Percentiles rank a stretch among this genome's conserved stretches.
phyloP scores from a whole-genome alignment of 2,888 invertebrate species.

The Hemicrepidius hirtus region DNA sequence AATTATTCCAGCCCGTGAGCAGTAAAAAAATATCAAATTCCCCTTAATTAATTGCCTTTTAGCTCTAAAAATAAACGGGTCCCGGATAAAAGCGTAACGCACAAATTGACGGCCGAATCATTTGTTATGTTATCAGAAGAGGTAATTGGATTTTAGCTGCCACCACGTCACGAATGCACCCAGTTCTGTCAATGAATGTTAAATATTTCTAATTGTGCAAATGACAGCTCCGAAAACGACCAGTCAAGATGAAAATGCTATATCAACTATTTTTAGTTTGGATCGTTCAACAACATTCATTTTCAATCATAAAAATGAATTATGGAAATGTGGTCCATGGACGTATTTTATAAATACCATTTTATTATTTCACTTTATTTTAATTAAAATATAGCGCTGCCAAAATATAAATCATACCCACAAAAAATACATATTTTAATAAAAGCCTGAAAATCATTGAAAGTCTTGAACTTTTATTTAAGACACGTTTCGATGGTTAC shows the following conservation, averaged over 20 bases:
- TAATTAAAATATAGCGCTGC: too few relatives aligned
- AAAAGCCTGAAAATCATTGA: too few relatives aligned
- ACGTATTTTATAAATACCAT: too few relatives aligned
- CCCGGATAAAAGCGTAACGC: constrained; percentile 53
- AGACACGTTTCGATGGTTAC: too few relatives aligned
- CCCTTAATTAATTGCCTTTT: constrained; percentile 48
- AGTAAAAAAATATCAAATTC: constrained; percentile 40
- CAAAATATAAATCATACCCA: too few relatives aligned
- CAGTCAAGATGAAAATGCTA: constrained; percentile 10
- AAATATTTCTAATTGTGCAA: constrained; percentile 27
- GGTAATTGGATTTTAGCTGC: constrained; percentile 60
- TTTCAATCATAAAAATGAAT: too few relatives aligned
- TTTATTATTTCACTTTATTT: too few relatives aligned
- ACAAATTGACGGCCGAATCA: constrained; percentile 56
- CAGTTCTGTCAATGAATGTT: constrained; percentile 27
- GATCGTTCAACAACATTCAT: too few relatives aligned
- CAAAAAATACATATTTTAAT: too few relatives aligned
- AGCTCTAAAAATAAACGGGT: constrained; percentile 46
- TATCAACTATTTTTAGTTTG: background rate
- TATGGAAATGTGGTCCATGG: too few relatives aligned
- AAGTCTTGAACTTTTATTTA: too few relatives aligned
- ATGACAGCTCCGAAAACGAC: constrained; percentile 32
- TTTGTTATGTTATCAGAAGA: constrained; percentile 58
- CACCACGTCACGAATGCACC: constrained; percentile 43
- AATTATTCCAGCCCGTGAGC: constrained; percentile 49